phyloP scores from a whole-genome alignment of 2,113 vertebrate species.

The Eleginops maclovinus region DNA sequence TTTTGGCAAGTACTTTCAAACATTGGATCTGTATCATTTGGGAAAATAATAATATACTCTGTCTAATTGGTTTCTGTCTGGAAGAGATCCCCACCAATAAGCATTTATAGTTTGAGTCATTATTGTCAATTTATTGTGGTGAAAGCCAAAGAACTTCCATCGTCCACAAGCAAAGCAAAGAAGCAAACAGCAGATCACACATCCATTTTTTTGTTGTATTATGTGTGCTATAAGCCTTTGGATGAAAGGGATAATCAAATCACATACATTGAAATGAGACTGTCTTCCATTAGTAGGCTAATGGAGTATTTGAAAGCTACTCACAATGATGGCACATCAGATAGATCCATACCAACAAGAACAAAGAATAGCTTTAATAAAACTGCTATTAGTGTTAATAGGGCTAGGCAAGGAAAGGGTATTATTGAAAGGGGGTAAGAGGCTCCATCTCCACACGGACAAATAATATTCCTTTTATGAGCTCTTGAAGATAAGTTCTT shows the following conservation, averaged over 20 bases:
- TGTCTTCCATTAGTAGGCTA: not conserved
- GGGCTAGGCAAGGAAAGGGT: not conserved
- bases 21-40: not conserved
- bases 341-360: slow-evolving; percentile 4
- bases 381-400: not conserved
- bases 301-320: slow-evolving; percentile 16
- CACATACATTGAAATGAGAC: slow-evolving; percentile 7
- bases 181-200: no score
- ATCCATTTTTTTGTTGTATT: not conserved
- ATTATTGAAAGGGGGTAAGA: not conserved
- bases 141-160: not conserved
- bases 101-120: not conserved
- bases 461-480: slow-evolving; percentile 30
- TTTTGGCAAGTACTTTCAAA: slow-evolving; percentile 5
- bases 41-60: slow-evolving; percentile 18
- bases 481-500: slow-evolving; percentile 17
- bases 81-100: not conserved
- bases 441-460: not conserved
- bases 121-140: not conserved
- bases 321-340: slow-evolving; percentile 24
- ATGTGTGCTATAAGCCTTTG: not conserved
- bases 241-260: slow-evolving; percentile 6
- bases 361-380: not conserved
- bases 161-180: not conserved
- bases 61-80: slow-evolving; percentile 15